Percentiles rank a stretch among this genome's conserved stretches.
phyloP scores from a whole-genome alignment of 2,888 invertebrate species.

The Apeira syringaria region DNA sequence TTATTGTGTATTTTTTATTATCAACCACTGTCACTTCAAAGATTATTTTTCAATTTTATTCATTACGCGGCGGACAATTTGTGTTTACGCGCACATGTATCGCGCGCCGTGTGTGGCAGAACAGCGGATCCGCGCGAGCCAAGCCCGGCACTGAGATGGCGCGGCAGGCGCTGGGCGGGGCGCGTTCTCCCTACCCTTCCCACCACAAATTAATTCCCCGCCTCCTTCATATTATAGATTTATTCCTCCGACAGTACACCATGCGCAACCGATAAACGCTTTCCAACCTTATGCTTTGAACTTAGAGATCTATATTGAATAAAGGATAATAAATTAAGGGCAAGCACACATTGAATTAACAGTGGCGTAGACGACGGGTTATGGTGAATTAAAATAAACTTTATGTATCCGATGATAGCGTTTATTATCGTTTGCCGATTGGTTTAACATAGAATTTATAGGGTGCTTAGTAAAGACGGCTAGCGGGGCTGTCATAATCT shows the following conservation, averaged over 20 bases:
- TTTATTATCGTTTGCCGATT: slow-evolving; percentile 43
- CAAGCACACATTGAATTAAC: slow-evolving; percentile 77
- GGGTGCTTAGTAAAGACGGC: slow-evolving; percentile 60
- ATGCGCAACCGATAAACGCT: slow-evolving; percentile 63
- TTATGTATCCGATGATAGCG: slow-evolving; percentile 46
- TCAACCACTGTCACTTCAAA: slow-evolving; percentile 23
- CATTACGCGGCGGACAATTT: slow-evolving; percentile 17
- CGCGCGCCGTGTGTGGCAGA: slow-evolving; percentile 23
- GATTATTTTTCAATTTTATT: slow-evolving; percentile 26
- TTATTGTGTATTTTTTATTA: background rate
- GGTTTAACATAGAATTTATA: slow-evolving; percentile 62
- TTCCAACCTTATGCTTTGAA: slow-evolving; percentile 72
- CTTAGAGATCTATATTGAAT: slow-evolving; percentile 75
- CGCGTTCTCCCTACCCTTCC: slow-evolving; percentile 62
- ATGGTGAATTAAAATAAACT: slow-evolving; percentile 51
- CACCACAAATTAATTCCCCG: slow-evolving; percentile 74
- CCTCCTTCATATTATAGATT: slow-evolving; percentile 83
- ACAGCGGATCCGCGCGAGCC: slow-evolving; percentile 31
- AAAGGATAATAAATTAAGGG: slow-evolving; percentile 73
- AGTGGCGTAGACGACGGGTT: slow-evolving; percentile 55
- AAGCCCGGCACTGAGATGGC: slow-evolving; percentile 75
- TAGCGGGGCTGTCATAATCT: slow-evolving; percentile 78
- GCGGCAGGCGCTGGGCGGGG: slow-evolving; percentile 67
- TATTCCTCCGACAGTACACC: slow-evolving; percentile 72
- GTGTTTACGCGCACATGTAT: slow-evolving; percentile 35